Conservation (phyloP, 2,113 vertebrate species). For the Gopherus evgoodei region DNA sequence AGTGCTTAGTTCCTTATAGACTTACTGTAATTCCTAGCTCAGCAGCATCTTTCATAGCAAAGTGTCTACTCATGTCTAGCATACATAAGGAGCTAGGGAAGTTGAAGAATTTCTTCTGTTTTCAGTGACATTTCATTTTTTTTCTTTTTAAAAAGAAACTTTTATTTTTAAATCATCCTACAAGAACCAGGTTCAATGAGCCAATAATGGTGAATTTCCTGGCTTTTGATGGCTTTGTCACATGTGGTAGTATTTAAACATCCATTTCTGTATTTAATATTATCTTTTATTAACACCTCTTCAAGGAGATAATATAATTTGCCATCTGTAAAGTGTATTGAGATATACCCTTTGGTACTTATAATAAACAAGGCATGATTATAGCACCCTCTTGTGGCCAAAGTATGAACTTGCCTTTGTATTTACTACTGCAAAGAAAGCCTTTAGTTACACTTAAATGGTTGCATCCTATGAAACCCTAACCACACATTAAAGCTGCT, state of each 20-base stretch:
- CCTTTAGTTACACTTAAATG: not conserved
- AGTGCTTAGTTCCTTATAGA: not conserved
- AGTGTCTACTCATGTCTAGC: not conserved
- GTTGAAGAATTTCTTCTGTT: not conserved
- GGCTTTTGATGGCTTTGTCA: not conserved
- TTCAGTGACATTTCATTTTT: not conserved
- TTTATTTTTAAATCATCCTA: fast-evolving
- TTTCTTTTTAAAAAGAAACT: not conserved
- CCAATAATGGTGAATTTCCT: fast-evolving
- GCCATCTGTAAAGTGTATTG: not conserved
- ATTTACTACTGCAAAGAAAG: fast-evolving
- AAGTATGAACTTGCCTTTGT: fast-evolving
- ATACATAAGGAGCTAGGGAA: not conserved
- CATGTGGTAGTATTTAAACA: fast-evolving
- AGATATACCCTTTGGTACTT: not conserved
- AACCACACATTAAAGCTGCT: not conserved
- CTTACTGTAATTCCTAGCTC: not conserved
- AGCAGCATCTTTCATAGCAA: not conserved
- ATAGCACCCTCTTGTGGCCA: not conserved
- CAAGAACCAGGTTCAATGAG: fast-evolving
- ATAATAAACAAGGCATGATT: not conserved
- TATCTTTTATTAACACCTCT: not conserved
- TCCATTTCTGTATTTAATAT: fast-evolving
- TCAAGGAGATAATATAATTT: not conserved
- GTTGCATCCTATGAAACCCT: not conserved